These are phyloP conservation scores for Pampusana beccarii DNA, from an alignment of 2,113 vertebrate genomes.

Conservation along the genomic window DNA sequence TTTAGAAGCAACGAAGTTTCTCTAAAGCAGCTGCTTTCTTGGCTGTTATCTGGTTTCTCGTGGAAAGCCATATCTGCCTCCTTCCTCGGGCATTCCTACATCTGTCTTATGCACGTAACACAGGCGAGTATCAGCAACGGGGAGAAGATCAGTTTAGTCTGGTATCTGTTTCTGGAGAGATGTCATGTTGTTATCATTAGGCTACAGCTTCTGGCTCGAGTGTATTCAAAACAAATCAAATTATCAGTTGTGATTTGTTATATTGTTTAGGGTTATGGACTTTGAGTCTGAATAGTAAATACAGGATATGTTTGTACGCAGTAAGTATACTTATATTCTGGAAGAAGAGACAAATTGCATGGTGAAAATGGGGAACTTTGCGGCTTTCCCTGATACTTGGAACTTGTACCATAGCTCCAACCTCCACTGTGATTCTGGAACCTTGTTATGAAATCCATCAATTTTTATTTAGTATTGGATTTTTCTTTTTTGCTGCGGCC, in stretches of 20 bases:
- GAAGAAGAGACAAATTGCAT: neutral
- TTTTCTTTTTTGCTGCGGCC: neutral
- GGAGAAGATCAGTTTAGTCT: conserved; percentile 54
- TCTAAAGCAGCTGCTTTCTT: conserved; percentile 72
- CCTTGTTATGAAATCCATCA: neutral
- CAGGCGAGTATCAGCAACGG: conserved; percentile 55
- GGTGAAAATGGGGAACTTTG: neutral
- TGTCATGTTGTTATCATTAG: conserved; percentile 16
- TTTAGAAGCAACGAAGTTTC: conserved; percentile 66
- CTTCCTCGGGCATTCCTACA: conserved; percentile 60
- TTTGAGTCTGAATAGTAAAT: conserved; percentile 41
- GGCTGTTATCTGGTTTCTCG: conserved; percentile 55
- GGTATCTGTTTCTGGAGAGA: conserved; percentile 33
- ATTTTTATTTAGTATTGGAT: neutral
- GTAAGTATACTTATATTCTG: neutral
- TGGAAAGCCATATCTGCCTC: conserved; percentile 55
- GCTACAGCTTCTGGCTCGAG: conserved; percentile 55
- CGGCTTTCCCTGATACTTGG: neutral
- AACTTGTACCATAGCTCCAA: neutral
- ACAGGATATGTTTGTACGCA: conserved; percentile 33
- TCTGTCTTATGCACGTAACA: conserved; percentile 71
- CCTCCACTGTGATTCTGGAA: neutral
- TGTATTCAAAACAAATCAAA: conserved; percentile 59
- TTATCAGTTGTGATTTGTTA: neutral
- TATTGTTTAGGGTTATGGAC: neutral